A percentile compares a stretch with the other conserved stretches of the same genome.
Evolutionary conservation across 1,140 invertebrate genomes (phyloP).

Genomic region (Thaumetopoea pityocampa): DNA sequence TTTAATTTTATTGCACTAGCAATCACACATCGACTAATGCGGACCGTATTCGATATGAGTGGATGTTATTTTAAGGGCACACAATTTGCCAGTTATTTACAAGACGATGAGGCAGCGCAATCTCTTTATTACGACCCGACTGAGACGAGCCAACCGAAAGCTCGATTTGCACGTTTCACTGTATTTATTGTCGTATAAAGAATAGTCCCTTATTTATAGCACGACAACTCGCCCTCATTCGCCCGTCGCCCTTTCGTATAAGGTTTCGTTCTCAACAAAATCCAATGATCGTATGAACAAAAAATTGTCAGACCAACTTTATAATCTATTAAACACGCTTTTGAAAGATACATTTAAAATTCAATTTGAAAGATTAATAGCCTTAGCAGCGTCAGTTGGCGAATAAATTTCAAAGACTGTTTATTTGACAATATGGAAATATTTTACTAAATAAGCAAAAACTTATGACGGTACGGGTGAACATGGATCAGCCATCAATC

Average conservation of each 20-base stretch:
- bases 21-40: slow-evolving; percentile 19
- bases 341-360: neutral
- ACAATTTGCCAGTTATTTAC: slow-evolving; percentile 40
- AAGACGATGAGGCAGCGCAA: slow-evolving; percentile 44
- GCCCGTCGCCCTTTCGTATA: slow-evolving; percentile 29
- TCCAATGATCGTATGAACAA: neutral
- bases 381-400: too few relatives aligned
- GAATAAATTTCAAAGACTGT: too few relatives aligned
- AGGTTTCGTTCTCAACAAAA: slow-evolving; percentile 23
- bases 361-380: neutral
- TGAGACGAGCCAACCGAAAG: slow-evolving; percentile 28
- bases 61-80: slow-evolving; percentile 32
- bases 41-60: slow-evolving; percentile 28
- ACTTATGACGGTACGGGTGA: neutral
- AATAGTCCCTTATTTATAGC: slow-evolving; percentile 47
- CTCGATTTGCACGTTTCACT: slow-evolving; percentile 28
- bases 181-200: slow-evolving; percentile 33
- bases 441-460: neutral
- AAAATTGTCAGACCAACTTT: neutral
- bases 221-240: slow-evolving; percentile 38
- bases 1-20: slow-evolving; percentile 32
- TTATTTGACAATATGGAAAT: too few relatives aligned
- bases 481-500: slow-evolving; percentile 33
- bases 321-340: too few relatives aligned
- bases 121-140: slow-evolving; percentile 49